These are phyloP conservation scores for Andrena fulva DNA, from an alignment of 2,888 invertebrate genomes.

Conservation along the genomic window DNA sequence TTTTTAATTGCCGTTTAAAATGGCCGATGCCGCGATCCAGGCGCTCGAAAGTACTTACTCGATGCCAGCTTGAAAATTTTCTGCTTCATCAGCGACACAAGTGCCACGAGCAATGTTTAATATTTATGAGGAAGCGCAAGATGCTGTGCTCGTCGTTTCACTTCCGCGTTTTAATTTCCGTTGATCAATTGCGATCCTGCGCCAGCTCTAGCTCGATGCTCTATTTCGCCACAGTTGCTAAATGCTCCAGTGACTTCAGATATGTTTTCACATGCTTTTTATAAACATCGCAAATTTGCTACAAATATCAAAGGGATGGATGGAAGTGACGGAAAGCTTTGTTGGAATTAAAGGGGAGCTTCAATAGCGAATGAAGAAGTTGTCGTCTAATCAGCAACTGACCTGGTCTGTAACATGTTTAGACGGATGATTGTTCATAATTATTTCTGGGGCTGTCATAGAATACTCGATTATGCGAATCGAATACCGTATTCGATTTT, in stretches of 20 bases:
- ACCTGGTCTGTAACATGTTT: too few relatives aligned
- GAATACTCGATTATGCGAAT: too few relatives aligned
- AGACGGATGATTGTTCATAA: too few relatives aligned
- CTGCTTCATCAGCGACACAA: conserved; percentile 33
- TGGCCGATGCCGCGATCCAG: conserved; percentile 9
- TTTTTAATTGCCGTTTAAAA: conserved; percentile 27
- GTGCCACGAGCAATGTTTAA: conserved; percentile 36
- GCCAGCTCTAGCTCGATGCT: neutral
- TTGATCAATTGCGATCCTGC: neutral
- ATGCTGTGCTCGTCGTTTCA: conserved; percentile 6
- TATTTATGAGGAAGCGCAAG: conserved; percentile 40
- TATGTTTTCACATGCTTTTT: neutral
- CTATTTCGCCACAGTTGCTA: neutral
- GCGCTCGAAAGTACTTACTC: conserved; percentile 15
- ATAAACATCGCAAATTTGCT: neutral
- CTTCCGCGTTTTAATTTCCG: conserved; percentile 21
- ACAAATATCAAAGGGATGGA: too few relatives aligned
- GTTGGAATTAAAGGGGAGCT: too few relatives aligned
- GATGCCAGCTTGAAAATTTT: conserved; percentile 18
- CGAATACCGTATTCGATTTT: too few relatives aligned
- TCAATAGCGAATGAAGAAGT: too few relatives aligned
- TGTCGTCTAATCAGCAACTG: too few relatives aligned
- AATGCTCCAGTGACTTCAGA: neutral
- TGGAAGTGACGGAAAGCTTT: too few relatives aligned
- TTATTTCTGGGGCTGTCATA: too few relatives aligned